phyloP scores from a whole-genome alignment of 2,888 invertebrate genomes.

The Miltochrista miniata region DNA sequence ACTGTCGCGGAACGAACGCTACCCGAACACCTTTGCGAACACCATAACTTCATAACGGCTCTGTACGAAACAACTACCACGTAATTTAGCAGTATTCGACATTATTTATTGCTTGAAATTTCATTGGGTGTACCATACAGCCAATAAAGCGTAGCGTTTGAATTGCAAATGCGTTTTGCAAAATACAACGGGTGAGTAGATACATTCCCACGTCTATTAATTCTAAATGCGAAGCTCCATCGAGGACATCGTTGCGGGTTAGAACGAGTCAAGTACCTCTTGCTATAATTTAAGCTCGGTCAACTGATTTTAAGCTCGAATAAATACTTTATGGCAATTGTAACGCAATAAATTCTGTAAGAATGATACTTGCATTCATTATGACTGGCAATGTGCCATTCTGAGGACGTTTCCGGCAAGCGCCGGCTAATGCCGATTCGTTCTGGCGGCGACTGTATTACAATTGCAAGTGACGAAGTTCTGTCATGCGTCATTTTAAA shows the following conservation, averaged over 20 bases:
- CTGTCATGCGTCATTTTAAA: slow-evolving; percentile 61
- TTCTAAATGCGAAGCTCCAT: slow-evolving; percentile 40
- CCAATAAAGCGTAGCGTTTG: slow-evolving; percentile 56
- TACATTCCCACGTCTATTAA: slow-evolving; percentile 63
- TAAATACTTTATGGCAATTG: slow-evolving; percentile 35
- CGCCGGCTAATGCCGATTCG: slow-evolving; percentile 63
- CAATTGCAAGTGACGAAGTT: slow-evolving; percentile 66
- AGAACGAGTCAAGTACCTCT: slow-evolving; percentile 25
- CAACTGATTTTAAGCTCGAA: slow-evolving; percentile 27
- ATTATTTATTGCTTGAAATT: slow-evolving; percentile 56
- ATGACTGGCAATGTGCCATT: slow-evolving; percentile 72
- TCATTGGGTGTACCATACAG: slow-evolving; percentile 48
- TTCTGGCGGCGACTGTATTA: slow-evolving; percentile 69
- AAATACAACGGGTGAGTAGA: slow-evolving; percentile 49
- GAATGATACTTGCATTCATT: slow-evolving; percentile 61
- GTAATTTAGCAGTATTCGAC: slow-evolving; percentile 50
- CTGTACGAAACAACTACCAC: slow-evolving; percentile 41
- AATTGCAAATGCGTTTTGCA: slow-evolving; percentile 56
- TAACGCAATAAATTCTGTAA: slow-evolving; percentile 53
- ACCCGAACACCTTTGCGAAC: slow-evolving; percentile 50
- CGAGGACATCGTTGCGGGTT: slow-evolving; percentile 27
- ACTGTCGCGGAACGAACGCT: slow-evolving; percentile 58
- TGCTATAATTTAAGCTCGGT: slow-evolving; percentile 26
- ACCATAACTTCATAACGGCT: slow-evolving; percentile 49
- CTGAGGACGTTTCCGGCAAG: slow-evolving; percentile 69